These are phyloP conservation scores for Caiman crocodilus DNA, from an alignment of 2,797 vertebrate genomes.

Conservation along the genomic window DNA sequence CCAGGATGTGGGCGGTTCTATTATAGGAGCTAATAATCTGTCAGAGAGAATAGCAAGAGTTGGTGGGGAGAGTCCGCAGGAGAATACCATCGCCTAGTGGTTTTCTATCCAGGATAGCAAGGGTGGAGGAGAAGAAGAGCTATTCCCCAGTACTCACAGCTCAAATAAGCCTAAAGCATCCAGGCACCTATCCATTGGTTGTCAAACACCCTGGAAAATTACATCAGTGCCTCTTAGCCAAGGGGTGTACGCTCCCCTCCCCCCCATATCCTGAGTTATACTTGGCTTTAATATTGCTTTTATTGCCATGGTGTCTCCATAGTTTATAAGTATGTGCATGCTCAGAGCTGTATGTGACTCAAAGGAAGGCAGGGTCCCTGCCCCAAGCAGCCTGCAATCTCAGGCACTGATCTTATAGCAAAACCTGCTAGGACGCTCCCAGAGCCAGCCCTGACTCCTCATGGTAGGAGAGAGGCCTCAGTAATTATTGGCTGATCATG, in stretches of 20 bases:
- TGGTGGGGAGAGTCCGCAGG: not conserved
- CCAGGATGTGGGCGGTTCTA: not conserved
- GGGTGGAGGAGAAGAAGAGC: not conserved
- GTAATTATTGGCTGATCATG: not conserved
- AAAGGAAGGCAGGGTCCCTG: not conserved
- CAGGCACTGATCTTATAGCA: not conserved
- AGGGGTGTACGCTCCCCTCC: not conserved
- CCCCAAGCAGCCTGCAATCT: not conserved
- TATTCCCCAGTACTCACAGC: not conserved
- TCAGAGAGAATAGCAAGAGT: not conserved
- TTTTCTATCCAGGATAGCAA: not conserved
- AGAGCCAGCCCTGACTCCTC: not conserved
- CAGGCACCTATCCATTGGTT: not conserved
- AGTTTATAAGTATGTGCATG: not conserved
- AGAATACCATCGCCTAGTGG: fast-evolving
- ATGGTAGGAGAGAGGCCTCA: not conserved
- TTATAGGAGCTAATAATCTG: not conserved
- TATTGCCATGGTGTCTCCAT: not conserved
- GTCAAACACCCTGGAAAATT: not conserved
- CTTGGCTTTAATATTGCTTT: not conserved
- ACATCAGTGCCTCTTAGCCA: not conserved
- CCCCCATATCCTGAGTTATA: not conserved
- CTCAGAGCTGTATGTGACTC: not conserved
- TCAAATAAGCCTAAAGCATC: not conserved
- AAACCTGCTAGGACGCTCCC: not conserved